These are phyloP conservation scores for Hylaea fasciaria DNA, from an alignment of 2,888 invertebrate genomes.

Conservation along the genomic window DNA sequence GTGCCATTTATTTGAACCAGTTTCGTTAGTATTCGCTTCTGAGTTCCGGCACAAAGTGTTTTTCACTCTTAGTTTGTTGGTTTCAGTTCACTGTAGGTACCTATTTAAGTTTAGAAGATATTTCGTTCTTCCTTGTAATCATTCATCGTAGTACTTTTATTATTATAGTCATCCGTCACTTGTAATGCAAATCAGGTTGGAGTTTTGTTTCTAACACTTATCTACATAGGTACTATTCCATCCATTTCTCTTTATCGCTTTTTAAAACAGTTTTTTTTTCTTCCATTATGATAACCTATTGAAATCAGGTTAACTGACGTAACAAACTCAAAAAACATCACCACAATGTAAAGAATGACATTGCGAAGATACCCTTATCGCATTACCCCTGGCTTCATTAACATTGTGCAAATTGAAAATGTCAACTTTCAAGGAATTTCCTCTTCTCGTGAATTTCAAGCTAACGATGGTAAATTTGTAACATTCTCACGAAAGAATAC, in stretches of 20 bases:
- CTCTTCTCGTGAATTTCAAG: constrained; percentile 34
- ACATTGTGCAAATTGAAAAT: constrained; percentile 38
- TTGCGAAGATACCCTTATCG: background rate
- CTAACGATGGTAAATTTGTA: constrained; percentile 33
- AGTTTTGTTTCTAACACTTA: background rate
- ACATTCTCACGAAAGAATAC: constrained; percentile 32
- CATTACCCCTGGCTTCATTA: constrained; percentile 29
- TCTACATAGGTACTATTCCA: too few relatives aligned
- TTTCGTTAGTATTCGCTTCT: too few relatives aligned
- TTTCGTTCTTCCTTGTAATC: background rate
- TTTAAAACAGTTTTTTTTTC: background rate
- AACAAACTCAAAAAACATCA: background rate
- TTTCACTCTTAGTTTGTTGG: too few relatives aligned
- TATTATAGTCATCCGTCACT: background rate
- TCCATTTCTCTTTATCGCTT: too few relatives aligned
- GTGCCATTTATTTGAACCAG: too few relatives aligned
- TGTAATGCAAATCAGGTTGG: background rate
- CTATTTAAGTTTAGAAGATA: background rate
- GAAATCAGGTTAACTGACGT: background rate
- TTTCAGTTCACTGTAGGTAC: too few relatives aligned
- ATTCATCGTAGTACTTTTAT: background rate
- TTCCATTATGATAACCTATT: background rate
- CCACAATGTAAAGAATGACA: background rate
- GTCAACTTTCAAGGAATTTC: constrained; percentile 34
- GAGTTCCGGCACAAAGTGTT: too few relatives aligned